Evolutionary conservation across 2,113 vertebrate genomes (phyloP).

Genomic region (pig (Sus scrofa)): DNA sequence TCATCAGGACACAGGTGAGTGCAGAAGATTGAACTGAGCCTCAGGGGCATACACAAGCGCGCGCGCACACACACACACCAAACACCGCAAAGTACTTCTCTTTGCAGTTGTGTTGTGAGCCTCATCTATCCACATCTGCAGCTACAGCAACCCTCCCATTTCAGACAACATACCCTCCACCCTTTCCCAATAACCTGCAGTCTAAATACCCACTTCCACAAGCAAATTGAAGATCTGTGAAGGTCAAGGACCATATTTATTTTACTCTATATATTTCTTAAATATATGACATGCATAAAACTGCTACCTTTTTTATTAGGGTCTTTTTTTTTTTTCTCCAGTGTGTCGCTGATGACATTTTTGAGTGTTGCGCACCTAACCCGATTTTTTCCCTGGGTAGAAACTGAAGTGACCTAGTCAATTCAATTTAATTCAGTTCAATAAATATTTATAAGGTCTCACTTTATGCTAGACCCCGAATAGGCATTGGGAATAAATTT

Average conservation of each 20-base stretch:
- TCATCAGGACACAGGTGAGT: background rate
- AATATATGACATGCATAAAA: background rate
- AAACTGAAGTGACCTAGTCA: background rate
- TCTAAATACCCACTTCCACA: background rate
- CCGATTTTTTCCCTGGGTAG: background rate
- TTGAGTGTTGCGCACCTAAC: background rate
- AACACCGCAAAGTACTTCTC: too few species aligned
- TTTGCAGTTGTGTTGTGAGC: background rate
- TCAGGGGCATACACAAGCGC: accelerated
- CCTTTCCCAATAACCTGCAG: background rate
- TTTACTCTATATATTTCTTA: background rate
- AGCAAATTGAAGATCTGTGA: background rate
- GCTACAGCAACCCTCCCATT: background rate
- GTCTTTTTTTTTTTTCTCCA: background rate
- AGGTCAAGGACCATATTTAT: background rate
- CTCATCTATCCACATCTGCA: accelerated
- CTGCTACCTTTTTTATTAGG: background rate
- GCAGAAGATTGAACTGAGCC: background rate
- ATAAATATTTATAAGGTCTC: background rate
- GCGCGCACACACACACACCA: background rate
- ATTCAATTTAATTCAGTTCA: background rate
- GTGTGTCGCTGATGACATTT: background rate
- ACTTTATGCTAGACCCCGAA: background rate
- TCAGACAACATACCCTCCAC: background rate
- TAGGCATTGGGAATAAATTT: background rate